Evolutionary conservation across 2,113 vertebrate species (phyloP).

Genomic region (Campylomormyrus numenius): DNA sequence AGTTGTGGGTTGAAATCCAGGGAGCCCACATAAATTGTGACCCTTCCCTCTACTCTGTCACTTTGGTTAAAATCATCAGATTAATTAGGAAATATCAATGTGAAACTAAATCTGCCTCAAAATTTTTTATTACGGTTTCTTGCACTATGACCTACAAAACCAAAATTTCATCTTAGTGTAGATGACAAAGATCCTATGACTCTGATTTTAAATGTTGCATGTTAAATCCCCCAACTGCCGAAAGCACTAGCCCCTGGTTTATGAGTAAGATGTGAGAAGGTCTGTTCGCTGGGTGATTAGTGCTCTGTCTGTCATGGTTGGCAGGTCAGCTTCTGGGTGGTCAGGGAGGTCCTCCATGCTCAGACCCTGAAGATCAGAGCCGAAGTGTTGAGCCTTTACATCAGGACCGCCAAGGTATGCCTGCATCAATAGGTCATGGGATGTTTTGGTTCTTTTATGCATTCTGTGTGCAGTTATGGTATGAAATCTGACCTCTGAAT

Average conservation of each 20-base stretch:
- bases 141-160: background rate
- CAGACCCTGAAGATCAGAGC: slow-evolving; percentile 97
- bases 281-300: background rate
- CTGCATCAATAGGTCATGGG: background rate
- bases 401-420: slow-evolving; percentile 95
- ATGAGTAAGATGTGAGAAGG: background rate
- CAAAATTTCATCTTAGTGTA: background rate
- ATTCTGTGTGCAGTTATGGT: slow-evolving; percentile 22
- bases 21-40: background rate
- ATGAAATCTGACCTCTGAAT: slow-evolving; percentile 4
- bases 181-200: background rate
- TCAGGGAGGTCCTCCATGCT: slow-evolving; percentile 93
- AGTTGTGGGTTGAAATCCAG: background rate
- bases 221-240: background rate
- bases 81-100: background rate
- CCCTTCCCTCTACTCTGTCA: background rate
- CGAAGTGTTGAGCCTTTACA: slow-evolving; percentile 95
- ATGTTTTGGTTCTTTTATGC: background rate
- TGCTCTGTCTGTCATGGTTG: slow-evolving; percentile 3
- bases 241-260: background rate
- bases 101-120: background rate
- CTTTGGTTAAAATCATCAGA: background rate
- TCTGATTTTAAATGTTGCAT: background rate
- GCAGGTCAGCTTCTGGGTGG: slow-evolving; percentile 98
- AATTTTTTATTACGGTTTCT: background rate